These are phyloP conservation scores for Rhamphomyia laevipes DNA, from an alignment of 2,888 invertebrate species.

Conservation along the genomic window DNA sequence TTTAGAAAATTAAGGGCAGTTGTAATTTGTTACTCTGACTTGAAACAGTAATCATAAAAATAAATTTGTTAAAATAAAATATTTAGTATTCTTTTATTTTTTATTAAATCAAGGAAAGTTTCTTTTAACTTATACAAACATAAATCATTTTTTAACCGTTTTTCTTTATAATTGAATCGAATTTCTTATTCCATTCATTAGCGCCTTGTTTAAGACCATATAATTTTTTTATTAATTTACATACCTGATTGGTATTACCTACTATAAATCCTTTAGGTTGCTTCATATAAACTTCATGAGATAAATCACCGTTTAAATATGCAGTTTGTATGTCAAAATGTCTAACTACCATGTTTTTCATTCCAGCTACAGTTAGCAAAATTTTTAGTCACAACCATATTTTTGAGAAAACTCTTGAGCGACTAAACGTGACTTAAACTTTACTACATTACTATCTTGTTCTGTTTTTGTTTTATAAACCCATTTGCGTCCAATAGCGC, in stretches of 20 bases:
- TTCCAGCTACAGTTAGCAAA: neutral
- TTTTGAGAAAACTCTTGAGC: conserved; percentile 6
- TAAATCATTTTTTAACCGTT: neutral
- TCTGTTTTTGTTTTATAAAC: neutral
- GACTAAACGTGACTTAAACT: conserved; percentile 3
- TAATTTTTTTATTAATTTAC: conserved; percentile 1
- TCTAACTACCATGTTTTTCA: neutral
- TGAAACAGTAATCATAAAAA: too few relatives aligned
- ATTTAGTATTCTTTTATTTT: too few relatives aligned
- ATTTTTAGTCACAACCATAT: too few relatives aligned
- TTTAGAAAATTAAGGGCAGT: too few relatives aligned
- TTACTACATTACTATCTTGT: neutral
- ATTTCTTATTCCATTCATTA: conserved; percentile 2
- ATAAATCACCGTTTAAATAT: neutral
- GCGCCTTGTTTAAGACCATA: conserved; percentile 1
- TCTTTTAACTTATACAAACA: too few relatives aligned
- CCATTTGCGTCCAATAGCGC: neutral
- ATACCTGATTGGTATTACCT: neutral
- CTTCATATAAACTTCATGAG: neutral
- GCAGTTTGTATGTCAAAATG: neutral
- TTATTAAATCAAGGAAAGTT: too few relatives aligned
- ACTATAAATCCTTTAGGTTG: neutral
- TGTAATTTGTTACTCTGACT: too few relatives aligned
- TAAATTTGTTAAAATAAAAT: too few relatives aligned
- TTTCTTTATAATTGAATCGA: neutral